Evolutionary conservation across 2,797 vertebrate genomes (phyloP).

Genomic region (Pogoniulus pusillus): DNA sequence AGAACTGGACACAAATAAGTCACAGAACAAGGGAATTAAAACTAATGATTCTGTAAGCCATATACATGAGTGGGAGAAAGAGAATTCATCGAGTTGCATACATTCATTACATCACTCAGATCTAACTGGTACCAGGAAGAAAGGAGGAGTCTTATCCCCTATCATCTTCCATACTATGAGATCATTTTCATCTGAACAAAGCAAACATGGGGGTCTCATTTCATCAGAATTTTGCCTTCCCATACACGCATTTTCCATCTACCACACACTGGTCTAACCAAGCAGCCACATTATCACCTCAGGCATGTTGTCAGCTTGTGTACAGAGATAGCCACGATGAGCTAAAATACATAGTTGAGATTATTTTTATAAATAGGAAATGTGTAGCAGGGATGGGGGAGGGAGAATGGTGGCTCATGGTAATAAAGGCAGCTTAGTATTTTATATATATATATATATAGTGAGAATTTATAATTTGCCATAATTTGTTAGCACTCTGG

Average conservation of each 20-base stretch:
- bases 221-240: constrained; percentile 22
- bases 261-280: constrained; percentile 40
- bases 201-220: not conserved
- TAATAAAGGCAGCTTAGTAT: not conserved
- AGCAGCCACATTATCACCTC: constrained; percentile 47
- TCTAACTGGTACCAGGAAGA: constrained; percentile 8
- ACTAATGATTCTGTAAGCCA: not conserved
- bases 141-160: constrained; percentile 7
- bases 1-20: too few species aligned
- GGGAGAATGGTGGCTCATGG: not conserved
- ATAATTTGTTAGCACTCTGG: constrained; percentile 39
- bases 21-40: not conserved
- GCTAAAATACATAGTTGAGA: constrained; percentile 37
- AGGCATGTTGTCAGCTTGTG: constrained; percentile 33
- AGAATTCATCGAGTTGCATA: not conserved
- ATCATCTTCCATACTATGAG: not conserved
- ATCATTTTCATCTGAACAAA: constrained; percentile 10
- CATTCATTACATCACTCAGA: not conserved
- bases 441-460: not conserved
- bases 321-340: constrained; percentile 39
- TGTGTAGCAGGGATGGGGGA: not conserved
- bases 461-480: constrained; percentile 8
- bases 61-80: not conserved
- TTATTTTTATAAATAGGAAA: constrained; percentile 57
- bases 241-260: constrained; percentile 23